Evolutionary conservation across 2,888 invertebrate genomes (phyloP), one percentile per base, ranked within the genome.

Genomic region (Cyclophora punctaria): DNA sequence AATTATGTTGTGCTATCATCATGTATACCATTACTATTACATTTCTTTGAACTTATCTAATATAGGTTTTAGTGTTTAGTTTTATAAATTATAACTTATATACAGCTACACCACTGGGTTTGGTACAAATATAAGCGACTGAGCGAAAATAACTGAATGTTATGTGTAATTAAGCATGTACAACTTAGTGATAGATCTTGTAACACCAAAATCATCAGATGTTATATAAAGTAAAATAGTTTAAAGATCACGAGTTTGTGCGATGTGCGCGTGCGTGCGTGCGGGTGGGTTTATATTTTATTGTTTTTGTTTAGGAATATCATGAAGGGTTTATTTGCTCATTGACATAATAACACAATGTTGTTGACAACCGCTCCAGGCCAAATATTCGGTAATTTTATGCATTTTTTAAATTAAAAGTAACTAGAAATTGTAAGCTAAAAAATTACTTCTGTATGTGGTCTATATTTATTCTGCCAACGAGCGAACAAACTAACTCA

Each of bases 161-260:
- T 51, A 55, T n/a, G n/a, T n/a, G n/a, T n/a, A 48, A 48, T 56
- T 46, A 56, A 53, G 41, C 40, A 40, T 49, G 49, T 49, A 43
- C 44, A 56, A 50, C 35, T 45, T 52, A 55, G 52, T 54, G 52
- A 52, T 54, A 48, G 47, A 54, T 51, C 49, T 56, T 56, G 51
- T 48, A 56, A 63, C 61, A 65, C 56, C 58, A 64, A 64, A 57
- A 58, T 50, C 45, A 49, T 55, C 48, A 49, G 48, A 46, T 47
- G 52, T 55, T 53, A 45, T 44, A 45, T 44, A 35, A n/a, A 44
- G 44, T 51, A 44, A 34, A 51, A 44, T 57, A 56, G 34, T 37
- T 37, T 37, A 37, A 5, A 37, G 20, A 37, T 37, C 37, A 37
- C 37, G 5, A 37, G 37, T 37, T 37, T 5, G 4, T 37, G 37